Base-by-base conservation (phyloP, 2,888 invertebrate genomes). In the Helicoverpa assulta region DNA sequence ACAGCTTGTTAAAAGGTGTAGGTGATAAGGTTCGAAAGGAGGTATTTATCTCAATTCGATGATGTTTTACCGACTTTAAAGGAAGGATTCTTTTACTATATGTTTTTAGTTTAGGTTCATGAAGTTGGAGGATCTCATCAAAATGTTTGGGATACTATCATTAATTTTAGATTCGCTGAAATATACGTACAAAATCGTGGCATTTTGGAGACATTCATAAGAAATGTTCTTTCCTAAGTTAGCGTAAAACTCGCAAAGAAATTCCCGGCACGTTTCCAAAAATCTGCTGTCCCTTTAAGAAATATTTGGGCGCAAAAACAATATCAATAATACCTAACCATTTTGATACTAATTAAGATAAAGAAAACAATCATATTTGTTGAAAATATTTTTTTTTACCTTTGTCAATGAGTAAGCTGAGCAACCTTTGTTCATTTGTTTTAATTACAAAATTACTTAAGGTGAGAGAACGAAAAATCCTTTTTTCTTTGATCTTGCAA, bases 1-100 rank as follows among this genome's bases (percentile, higher is more conserved):
- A 51, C 2, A 18, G 51, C 43, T 10, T 52, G 7, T 7, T 12
- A 10, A 26, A 57, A 16, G 29, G 1, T 29, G 14, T n/a, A 10
- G 2, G 0, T 21, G 21, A 21, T 21, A 21, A 21, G 21, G 21
- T 21, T 54, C n/a, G 2, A 10, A 29, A 40, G 51, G 18, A 10
- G 40, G 5, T 10, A 7, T 8, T 33, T n/a, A 26, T 70, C 55
- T 64, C 65, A 51, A 14, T 73, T 43, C 16, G 10, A 21, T 43
- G 33, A 33, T 0, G 40, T 12, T 37, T 37, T 37, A 3, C 14
- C 40, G 14, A 40, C 40, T 40, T 14, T 14, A 40, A 40, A 40
- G 12, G 40, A 40, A 14, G 10, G 40, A 10, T 14, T 12, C 14
- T 40, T 40, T 33, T 10, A n/a, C n/a, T n/a, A n/a, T n/a, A n/a